Evolutionary conservation across 2,113 vertebrate species (phyloP), one percentile per base, ranked within the genome.

Genomic region (Zootoca vivipara): DNA sequence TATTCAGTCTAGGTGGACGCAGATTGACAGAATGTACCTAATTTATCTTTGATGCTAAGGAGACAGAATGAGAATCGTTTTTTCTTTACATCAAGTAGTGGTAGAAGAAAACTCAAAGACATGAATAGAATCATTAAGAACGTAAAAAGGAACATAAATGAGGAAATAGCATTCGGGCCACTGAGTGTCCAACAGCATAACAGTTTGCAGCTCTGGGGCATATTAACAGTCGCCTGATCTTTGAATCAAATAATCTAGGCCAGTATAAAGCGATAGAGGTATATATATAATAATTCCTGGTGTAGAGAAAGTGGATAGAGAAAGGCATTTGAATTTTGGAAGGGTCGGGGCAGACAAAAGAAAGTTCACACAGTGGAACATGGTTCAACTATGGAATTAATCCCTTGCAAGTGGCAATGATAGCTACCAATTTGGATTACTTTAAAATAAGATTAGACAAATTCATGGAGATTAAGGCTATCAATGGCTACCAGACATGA

Each of bases 21-120:
- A 92, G 75, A 95, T 85, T 94, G 94, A 93, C 93, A 91, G 85
- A 93, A 88, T 69, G 28, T 28, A 90, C 91, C 82, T 88, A 84
- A 52, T 87, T 92, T 84, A 73, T 84, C 42, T 56, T 58, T 24
- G 33, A 35, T 33, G 24, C n/a, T 18, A 84, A 35, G 42, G 18
- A 73, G 26, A 92, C 90, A 89, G 85, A 92, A 90, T 75, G 30
- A 26, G 91, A 89, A 83, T 89, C 84, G 58, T 89, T 91, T 93
- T 91, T 74, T 30, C 80, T 93, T 89, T 88, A 78, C 75, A 86
- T 80, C 88, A 82, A 89, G 64, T 5, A 28, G 22, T 40, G 89
- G 87, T 82, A 9, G 40, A 78, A 89, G 87, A 74, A 5, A 18
- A 85, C 78, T 6, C 67, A 3, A 67, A 89, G 65, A 85, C 70